phyloP scores from a whole-genome alignment of 2,888 invertebrate genomes.

The Helleia helle region DNA sequence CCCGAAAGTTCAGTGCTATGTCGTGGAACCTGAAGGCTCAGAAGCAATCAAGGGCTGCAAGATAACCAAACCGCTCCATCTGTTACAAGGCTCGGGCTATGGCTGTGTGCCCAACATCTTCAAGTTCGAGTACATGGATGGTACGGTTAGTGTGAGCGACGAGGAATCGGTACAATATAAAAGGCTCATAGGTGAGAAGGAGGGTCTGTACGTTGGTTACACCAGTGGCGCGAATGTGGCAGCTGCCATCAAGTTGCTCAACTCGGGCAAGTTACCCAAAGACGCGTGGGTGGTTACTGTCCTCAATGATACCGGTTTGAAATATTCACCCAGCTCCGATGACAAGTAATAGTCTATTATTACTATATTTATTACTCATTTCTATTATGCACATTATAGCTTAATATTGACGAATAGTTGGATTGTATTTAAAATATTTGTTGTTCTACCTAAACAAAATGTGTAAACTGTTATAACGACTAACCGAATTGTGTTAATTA shows the following conservation, averaged over 20 bases:
- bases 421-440: too few species aligned
- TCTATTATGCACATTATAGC: too few species aligned
- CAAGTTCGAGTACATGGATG: slow-evolving; percentile 51
- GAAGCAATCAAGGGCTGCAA: slow-evolving; percentile 53
- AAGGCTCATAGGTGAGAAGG: slow-evolving; percentile 48
- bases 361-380: too few species aligned
- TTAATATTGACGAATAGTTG: too few species aligned
- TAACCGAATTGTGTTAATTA: too few species aligned
- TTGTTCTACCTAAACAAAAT: too few species aligned
- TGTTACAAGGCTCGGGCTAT: slow-evolving; percentile 62
- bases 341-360: too few species aligned
- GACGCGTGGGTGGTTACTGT: slow-evolving; percentile 59
- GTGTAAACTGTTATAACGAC: too few species aligned
- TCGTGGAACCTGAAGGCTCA: slow-evolving; percentile 56
- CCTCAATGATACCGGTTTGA: slow-evolving; percentile 54
- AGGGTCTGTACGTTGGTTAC: slow-evolving; percentile 59
- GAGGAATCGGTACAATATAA: slow-evolving; percentile 50
- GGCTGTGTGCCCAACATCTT: slow-evolving; percentile 55
- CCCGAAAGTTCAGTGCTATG: slow-evolving; percentile 42
- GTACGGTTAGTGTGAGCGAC: slow-evolving; percentile 49
- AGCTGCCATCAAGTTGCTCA: slow-evolving; percentile 51
- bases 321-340: slow-evolving; percentile 51
- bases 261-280: slow-evolving; percentile 46
- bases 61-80: slow-evolving; percentile 56
- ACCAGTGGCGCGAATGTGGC: slow-evolving; percentile 63